These are phyloP conservation scores for Betta splendens DNA, from an alignment of 2,797 vertebrate genomes.

Conservation along the genomic window DNA sequence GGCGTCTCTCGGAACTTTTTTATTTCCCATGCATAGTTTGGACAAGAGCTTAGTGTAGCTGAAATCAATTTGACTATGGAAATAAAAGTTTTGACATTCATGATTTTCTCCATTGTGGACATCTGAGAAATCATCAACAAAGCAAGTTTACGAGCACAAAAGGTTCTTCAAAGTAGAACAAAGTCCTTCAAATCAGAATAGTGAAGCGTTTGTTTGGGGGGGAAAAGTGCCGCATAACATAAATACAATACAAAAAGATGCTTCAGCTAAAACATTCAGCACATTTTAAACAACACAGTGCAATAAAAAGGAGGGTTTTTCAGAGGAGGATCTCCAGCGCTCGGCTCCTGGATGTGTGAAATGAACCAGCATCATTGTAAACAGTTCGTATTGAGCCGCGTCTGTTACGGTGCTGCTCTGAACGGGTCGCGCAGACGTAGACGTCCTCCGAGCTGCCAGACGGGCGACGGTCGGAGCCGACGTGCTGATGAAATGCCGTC, in stretches of 20 bases:
- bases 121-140: conserved; percentile 72
- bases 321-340: conserved; percentile 58
- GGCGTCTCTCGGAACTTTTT: conserved; percentile 82
- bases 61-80: conserved; percentile 54
- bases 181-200: conserved; percentile 74
- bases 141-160: conserved; percentile 59
- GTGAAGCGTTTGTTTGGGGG: conserved; percentile 58
- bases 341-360: conserved; percentile 41
- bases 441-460: no score
- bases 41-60: conserved; percentile 85
- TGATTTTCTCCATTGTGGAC: conserved; percentile 71
- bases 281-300: conserved; percentile 82
- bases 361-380: conserved; percentile 53
- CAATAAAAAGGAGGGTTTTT: conserved; percentile 64
- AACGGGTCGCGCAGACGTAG: no score
- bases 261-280: conserved; percentile 82
- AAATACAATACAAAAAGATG: conserved; percentile 81
- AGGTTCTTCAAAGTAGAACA: conserved; percentile 71
- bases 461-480: no score
- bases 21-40: conserved; percentile 90
- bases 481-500: no score
- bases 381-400: conserved; percentile 44
- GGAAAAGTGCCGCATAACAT: conserved; percentile 85
- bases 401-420: conserved; percentile 50
- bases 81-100: conserved; percentile 78